A percentile compares a stretch with the other conserved stretches of the same genome.
These are phyloP conservation scores for Notechis scutatus DNA, from an alignment of 2,113 vertebrate species.

Conservation along the genomic window DNA sequence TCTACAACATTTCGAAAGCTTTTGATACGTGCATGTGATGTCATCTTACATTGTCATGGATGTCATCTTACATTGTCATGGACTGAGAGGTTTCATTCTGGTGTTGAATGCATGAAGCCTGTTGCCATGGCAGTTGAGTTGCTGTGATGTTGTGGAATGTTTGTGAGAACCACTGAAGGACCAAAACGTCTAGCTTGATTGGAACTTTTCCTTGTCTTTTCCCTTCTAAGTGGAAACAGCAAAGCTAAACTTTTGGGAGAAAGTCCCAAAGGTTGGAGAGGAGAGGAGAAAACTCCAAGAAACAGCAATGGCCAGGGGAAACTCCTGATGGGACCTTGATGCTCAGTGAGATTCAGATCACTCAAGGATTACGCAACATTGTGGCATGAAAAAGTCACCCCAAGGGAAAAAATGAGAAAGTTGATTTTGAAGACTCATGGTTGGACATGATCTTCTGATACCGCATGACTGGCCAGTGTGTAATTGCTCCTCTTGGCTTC, in stretches of 20 bases:
- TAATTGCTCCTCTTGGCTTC: not conserved
- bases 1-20: not conserved
- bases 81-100: not conserved
- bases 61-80: not conserved
- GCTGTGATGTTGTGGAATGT: not conserved
- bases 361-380: not conserved
- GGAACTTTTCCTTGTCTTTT: not conserved
- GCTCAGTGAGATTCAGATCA: not conserved
- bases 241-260: not conserved
- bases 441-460: not conserved
- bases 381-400: not conserved
- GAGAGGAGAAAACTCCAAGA: not conserved
- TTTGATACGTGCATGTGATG: not conserved
- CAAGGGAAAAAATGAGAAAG: not conserved
- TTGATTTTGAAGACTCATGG: too few relatives aligned
- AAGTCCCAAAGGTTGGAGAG: not conserved
- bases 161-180: not conserved
- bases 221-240: not conserved
- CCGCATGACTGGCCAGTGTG: not conserved
- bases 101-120: not conserved
- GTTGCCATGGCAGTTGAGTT: not conserved
- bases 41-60: not conserved
- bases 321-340: not conserved
- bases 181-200: not conserved
- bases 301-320: not conserved